Percentiles rank a stretch among this genome's conserved stretches.
These are phyloP conservation scores for Cladopsammia gracilis DNA, from an alignment of 64 coral and sea anemone genomes.

Conservation along the genomic window DNA sequence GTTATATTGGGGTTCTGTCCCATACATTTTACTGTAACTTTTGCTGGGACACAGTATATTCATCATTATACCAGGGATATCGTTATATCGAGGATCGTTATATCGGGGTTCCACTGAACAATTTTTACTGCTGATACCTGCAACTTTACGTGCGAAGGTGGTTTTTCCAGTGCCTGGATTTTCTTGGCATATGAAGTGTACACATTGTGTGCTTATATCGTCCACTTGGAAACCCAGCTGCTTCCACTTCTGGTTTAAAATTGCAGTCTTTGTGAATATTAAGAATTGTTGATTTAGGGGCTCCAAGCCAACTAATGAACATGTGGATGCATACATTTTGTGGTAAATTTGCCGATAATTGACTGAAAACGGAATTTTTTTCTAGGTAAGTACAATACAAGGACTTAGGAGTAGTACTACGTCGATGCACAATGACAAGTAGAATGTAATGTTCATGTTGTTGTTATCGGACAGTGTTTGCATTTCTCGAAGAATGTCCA, in stretches of 20 bases:
- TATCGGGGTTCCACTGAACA: no score
- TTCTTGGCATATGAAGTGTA: constrained; percentile 55
- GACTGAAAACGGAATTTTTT: constrained; percentile 15
- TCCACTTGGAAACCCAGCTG: constrained; percentile 25
- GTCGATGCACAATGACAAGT: no score
- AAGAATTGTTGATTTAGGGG: constrained; percentile 71
- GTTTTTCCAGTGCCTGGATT: constrained; percentile 70
- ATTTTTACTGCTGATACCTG: constrained; percentile 12
- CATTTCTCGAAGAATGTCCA: no score
- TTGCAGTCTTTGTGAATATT: constrained; percentile 59
- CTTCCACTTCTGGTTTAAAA: constrained; percentile 48
- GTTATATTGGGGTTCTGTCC: no score
- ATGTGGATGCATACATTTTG: neutral
- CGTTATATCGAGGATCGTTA: no score
- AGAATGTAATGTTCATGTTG: no score
- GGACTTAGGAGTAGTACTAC: neutral
- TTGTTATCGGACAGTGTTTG: no score
- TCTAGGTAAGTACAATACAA: neutral
- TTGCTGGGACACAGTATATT: no score
- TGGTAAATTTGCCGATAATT: constrained; percentile 33
- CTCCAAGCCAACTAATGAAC: constrained; percentile 54
- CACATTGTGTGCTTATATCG: no score
- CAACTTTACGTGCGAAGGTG: constrained; percentile 68
- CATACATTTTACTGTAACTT: no score
- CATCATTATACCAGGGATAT: no score